Percentiles rank a stretch among this genome's conserved stretches.
phyloP scores from a whole-genome alignment of 2,888 invertebrate species.

The Brachyptera risi region DNA sequence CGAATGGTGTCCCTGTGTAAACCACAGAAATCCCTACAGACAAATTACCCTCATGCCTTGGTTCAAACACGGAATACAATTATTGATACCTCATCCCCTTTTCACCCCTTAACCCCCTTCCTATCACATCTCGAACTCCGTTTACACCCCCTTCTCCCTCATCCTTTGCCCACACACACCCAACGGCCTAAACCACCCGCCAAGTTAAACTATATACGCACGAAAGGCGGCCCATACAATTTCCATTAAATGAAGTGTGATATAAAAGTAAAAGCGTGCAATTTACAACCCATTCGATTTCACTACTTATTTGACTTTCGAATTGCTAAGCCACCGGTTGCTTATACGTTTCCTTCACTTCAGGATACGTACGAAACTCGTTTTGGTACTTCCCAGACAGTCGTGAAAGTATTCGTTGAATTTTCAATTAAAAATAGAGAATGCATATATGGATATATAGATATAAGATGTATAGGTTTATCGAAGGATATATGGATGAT shows the following conservation, averaged over 20 bases:
- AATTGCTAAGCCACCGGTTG: too few species aligned
- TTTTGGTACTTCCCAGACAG: too few species aligned
- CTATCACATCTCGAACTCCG: too few species aligned
- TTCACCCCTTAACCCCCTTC: background rate
- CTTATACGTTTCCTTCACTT: too few species aligned
- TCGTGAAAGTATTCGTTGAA: too few species aligned
- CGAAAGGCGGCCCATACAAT: background rate
- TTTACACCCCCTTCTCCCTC: background rate
- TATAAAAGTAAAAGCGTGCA: background rate
- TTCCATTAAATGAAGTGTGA: slow-evolving; percentile 4
- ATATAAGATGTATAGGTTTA: too few species aligned
- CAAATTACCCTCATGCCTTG: slow-evolving; percentile 13
- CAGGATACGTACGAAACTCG: too few species aligned
- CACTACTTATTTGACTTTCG: background rate
- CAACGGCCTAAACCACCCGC: background rate
- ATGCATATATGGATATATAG: too few species aligned
- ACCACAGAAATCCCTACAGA: slow-evolving; percentile 8
- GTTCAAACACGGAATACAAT: slow-evolving; percentile 10
- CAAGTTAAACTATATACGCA: background rate
- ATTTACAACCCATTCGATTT: background rate
- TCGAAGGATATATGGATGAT: too few species aligned
- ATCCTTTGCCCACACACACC: background rate
- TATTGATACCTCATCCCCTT: background rate
- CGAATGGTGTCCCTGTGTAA: too few species aligned
- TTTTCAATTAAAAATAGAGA: too few species aligned